These are phyloP conservation scores for Hyposoter dolosus DNA, from an alignment of 2,888 invertebrate genomes.

Conservation along the genomic window DNA sequence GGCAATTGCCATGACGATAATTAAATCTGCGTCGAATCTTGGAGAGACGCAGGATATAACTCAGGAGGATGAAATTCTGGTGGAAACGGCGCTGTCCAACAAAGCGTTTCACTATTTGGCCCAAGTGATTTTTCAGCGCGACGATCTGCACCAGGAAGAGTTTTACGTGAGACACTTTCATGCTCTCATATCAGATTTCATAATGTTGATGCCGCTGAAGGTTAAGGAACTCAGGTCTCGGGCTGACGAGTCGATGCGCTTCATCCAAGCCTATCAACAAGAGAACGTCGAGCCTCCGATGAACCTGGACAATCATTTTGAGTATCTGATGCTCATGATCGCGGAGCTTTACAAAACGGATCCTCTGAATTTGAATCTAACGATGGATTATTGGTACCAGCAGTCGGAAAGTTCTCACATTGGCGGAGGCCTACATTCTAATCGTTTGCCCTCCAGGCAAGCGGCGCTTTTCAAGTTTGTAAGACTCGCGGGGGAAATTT, in stretches of 20 bases:
- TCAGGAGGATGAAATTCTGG: slow-evolving; percentile 92
- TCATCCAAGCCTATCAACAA: slow-evolving; percentile 90
- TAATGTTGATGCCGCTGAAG: slow-evolving; percentile 96
- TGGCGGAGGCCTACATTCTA: slow-evolving; percentile 80
- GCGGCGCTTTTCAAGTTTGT: slow-evolving; percentile 96
- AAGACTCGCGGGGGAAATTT: slow-evolving; percentile 93
- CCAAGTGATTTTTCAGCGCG: slow-evolving; percentile 90
- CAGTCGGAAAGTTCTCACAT: slow-evolving; percentile 84
- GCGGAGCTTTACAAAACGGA: slow-evolving; percentile 92
- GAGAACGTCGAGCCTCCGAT: slow-evolving; percentile 93
- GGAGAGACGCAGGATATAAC: slow-evolving; percentile 86
- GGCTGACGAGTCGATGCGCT: slow-evolving; percentile 95
- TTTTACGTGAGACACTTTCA: slow-evolving; percentile 94
- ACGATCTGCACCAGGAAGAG: slow-evolving; percentile 90
- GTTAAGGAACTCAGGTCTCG: slow-evolving; percentile 92
- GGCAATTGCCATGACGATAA: slow-evolving; percentile 89
- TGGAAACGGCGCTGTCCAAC: slow-evolving; percentile 92
- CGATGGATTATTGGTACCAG: slow-evolving; percentile 94
- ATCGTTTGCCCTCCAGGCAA: slow-evolving; percentile 87
- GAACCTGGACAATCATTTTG: slow-evolving; percentile 92
- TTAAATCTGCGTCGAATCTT: slow-evolving; percentile 87
- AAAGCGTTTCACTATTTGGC: slow-evolving; percentile 93
- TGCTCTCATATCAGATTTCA: slow-evolving; percentile 95
- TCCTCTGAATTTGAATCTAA: slow-evolving; percentile 89
- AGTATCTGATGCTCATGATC: slow-evolving; percentile 92